These are phyloP conservation scores for Napeogenes inachia DNA, from an alignment of 2,888 invertebrate genomes.

Conservation along the genomic window DNA sequence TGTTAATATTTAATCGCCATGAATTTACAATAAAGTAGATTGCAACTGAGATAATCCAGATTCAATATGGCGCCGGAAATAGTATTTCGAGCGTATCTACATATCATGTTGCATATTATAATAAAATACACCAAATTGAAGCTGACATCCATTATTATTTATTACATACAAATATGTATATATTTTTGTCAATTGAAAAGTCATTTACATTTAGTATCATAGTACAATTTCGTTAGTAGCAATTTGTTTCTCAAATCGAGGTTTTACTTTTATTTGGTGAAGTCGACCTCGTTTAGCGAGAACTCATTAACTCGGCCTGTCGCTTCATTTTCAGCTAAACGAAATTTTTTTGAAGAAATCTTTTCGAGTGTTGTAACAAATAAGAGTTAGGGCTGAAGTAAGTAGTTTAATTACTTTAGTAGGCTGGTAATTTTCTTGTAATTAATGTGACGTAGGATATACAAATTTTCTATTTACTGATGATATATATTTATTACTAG, in stretches of 20 bases:
- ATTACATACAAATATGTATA: not conserved
- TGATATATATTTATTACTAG: no score
- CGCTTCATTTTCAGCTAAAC: slow-evolving; percentile 35
- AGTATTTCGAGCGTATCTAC: slow-evolving; percentile 28
- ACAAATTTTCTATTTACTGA: no score
- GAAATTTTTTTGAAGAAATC: slow-evolving; percentile 32
- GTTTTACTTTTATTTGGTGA: slow-evolving; percentile 25
- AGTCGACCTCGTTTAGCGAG: slow-evolving; percentile 26
- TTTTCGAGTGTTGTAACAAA: slow-evolving; percentile 12
- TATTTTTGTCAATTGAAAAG: not conserved
- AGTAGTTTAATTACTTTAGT: not conserved
- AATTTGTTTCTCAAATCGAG: slow-evolving; percentile 28
- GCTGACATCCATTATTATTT: not conserved
- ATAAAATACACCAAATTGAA: not conserved
- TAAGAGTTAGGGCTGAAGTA: not conserved
- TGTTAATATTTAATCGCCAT: slow-evolving; percentile 18
- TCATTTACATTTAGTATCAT: slow-evolving; percentile 17
- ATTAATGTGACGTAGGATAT: not conserved
- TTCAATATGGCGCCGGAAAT: slow-evolving; percentile 35
- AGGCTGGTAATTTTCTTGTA: not conserved
- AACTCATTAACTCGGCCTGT: slow-evolving; percentile 37
- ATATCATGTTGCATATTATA: slow-evolving; percentile 25
- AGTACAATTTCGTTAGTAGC: slow-evolving; percentile 30
- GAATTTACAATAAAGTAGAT: slow-evolving; percentile 32
- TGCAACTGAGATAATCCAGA: slow-evolving; percentile 27